phyloP scores from a whole-genome alignment of 2,113 vertebrate species.

The Tor tambroides region DNA sequence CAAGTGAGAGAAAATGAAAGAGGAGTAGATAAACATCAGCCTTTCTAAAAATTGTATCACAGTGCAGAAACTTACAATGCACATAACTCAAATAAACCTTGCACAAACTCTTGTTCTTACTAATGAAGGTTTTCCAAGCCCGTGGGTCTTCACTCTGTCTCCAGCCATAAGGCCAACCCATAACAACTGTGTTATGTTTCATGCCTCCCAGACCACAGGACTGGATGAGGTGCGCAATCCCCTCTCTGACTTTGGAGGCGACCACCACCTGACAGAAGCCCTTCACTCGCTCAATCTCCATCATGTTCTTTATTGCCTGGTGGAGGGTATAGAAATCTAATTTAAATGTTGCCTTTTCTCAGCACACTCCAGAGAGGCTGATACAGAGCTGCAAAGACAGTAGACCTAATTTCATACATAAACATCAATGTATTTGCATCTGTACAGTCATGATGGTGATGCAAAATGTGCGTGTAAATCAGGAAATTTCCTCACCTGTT shows the following conservation, averaged over 20 bases:
- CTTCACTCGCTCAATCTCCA: conserved; percentile 97
- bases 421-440: background rate
- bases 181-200: conserved; percentile 96
- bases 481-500: conserved; percentile 80
- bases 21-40: background rate
- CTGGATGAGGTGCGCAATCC: conserved; percentile 95
- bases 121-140: conserved; percentile 98
- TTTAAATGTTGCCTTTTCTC: background rate
- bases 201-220: conserved; percentile 96
- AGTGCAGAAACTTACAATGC: too few relatives aligned
- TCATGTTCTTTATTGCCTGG: conserved; percentile 98
- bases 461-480: background rate
- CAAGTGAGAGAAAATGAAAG: background rate
- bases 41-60: background rate
- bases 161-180: conserved; percentile 99
- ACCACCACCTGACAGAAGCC: conserved; percentile 98
- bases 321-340: conserved; percentile 35
- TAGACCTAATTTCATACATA: background rate
- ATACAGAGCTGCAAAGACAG: background rate
- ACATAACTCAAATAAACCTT: background rate
- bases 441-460: background rate
- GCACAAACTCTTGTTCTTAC: conserved; percentile 67
- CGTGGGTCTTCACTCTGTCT: conserved; percentile 97
- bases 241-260: conserved; percentile 89
- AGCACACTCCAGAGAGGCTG: background rate